Evolutionary conservation across 2,797 vertebrate species (phyloP).

Genomic region (Lates japonicus): DNA sequence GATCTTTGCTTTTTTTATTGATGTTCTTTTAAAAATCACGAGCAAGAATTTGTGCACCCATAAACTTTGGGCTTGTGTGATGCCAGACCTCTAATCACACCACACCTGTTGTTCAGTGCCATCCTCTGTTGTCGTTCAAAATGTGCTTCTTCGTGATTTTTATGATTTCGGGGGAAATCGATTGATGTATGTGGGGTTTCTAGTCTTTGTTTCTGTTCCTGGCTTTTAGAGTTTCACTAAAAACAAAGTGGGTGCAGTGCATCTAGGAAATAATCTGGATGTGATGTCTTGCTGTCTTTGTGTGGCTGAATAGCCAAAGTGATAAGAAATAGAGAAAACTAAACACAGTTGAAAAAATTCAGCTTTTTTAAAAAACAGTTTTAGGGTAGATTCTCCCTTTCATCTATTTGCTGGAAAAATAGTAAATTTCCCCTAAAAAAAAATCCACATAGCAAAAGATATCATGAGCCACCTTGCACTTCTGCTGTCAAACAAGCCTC

Average conservation of each 20-base stretch:
- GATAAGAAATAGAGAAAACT: too few relatives aligned
- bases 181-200: not conserved
- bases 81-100: not conserved
- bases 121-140: not conserved
- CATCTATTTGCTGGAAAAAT: not conserved
- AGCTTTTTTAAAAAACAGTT: not conserved
- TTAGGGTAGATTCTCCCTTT: not conserved
- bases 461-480: constrained; percentile 27
- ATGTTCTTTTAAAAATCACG: not conserved
- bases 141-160: not conserved
- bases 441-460: constrained; percentile 13
- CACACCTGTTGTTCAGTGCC: not conserved
- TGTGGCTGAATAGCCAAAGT: not conserved
- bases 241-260: not conserved
- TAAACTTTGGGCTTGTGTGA: not conserved
- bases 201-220: not conserved
- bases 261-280: not conserved
- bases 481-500: constrained; percentile 60
- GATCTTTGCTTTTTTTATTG: not conserved
- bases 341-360: too few relatives aligned
- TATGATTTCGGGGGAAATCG: constrained; percentile 1
- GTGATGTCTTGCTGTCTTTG: not conserved
- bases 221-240: not conserved
- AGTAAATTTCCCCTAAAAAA: not conserved
- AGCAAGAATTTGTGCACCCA: not conserved